These are phyloP conservation scores for Scomber japonicus DNA, from an alignment of 2,113 vertebrate species.

Conservation along the genomic window DNA sequence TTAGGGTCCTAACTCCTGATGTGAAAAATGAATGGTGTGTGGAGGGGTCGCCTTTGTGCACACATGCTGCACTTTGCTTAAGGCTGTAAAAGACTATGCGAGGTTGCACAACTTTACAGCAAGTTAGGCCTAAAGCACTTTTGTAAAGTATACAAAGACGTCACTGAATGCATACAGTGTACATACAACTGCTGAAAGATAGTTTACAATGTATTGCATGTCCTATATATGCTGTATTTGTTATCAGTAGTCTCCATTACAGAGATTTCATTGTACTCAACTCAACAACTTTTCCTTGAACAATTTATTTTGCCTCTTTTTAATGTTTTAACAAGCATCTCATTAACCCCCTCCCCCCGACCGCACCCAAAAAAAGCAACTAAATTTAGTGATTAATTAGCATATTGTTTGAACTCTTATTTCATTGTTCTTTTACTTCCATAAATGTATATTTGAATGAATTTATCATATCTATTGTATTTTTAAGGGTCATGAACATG, in stretches of 20 bases:
- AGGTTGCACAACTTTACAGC: slow-evolving; percentile 12
- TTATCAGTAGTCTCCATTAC: background rate
- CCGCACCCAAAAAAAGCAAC: no score
- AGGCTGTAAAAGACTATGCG: slow-evolving; percentile 23
- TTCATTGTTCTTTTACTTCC: background rate
- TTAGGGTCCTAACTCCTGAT: background rate
- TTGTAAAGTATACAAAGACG: background rate
- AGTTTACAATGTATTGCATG: background rate
- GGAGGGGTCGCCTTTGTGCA: slow-evolving; percentile 3
- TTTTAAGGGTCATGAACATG: background rate
- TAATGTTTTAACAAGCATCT: no score
- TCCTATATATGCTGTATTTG: background rate
- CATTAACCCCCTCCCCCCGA: no score
- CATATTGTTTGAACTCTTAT: background rate
- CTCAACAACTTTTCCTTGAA: background rate
- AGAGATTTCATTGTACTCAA: background rate
- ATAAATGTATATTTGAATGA: background rate
- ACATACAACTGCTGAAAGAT: no score
- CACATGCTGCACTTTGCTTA: slow-evolving; percentile 40
- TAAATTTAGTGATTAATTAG: background rate
- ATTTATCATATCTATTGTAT: background rate
- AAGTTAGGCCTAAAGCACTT: slow-evolving; percentile 22
- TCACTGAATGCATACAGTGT: background rate
- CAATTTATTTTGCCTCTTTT: no score
- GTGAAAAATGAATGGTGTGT: background rate